Evolutionary conservation across 2,113 vertebrate species (phyloP), one percentile per base, ranked within the genome.

Genomic region (Cyphomyrus plagiostoma): DNA sequence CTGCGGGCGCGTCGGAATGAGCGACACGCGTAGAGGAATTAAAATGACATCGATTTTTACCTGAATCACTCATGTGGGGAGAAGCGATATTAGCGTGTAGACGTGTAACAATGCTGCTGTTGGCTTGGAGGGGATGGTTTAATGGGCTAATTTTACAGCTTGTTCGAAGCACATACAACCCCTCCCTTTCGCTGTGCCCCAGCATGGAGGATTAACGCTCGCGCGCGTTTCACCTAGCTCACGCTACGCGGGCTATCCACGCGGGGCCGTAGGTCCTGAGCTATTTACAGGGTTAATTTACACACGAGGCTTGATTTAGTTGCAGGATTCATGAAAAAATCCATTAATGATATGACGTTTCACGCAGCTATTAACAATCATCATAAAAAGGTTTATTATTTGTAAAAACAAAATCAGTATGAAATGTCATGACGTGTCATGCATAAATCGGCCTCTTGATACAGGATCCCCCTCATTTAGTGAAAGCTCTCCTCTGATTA

Each of bases 11-110:
- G 39, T 26, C 23, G 13, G 62, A 87, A 85, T 90, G 92, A 94
- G 92, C 88, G 74, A 89, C 86, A 45, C 70, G 89, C 86, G 42
- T 6, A 23, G 90, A 45, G 88, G 82, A 91, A 93, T 92, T 90
- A n/a, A 90, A 87, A 74, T 17, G 23, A 62, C 48, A 80, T 80
- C 86, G 89, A 90, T 90, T 90, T 86, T 35, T 23, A 39, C 48
- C 85, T 17, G 42, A 87, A 45, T 77, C 62, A 53, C 35, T 87
- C 83, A 87, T 80, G 23, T 87, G 23, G 53, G 58, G 62, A 87
- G 49, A 66, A 56, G 48, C 62, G 3, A 86, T 52, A 77, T 88
- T 45, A 87, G 89, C 1, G 85, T 4, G n/a, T 17, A 8, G 10
- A 39, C 2, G 53, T n/a, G 3, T 89, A 45, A 66, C 62, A 53